A percentile compares a stretch with the other conserved stretches of the same genome.
phyloP scores from a whole-genome alignment of 2,888 invertebrate genomes.

The Listrodromus nycthemerus region DNA sequence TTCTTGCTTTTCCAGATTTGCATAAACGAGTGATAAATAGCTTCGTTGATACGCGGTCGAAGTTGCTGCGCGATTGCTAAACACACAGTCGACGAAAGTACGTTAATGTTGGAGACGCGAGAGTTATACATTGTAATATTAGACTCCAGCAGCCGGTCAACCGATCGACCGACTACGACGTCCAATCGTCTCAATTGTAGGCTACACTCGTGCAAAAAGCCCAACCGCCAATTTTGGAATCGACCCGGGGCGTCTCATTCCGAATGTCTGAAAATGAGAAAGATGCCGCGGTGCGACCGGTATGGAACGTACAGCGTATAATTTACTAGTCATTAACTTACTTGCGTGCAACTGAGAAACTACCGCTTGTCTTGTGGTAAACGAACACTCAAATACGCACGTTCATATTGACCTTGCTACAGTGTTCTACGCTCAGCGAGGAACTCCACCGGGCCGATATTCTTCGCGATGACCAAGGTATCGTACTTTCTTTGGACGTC shows the following conservation, averaged over 20 bases:
- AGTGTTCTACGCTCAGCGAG: not conserved
- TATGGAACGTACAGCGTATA: too few relatives aligned
- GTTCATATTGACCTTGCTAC: not conserved
- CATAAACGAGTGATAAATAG: too few relatives aligned
- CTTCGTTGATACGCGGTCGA: too few relatives aligned
- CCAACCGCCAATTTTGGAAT: too few relatives aligned
- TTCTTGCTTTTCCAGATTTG: too few relatives aligned
- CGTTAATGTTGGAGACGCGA: not conserved
- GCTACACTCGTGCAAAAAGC: not conserved
- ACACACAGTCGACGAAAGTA: too few relatives aligned
- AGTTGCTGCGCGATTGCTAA: too few relatives aligned
- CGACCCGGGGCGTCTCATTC: too few relatives aligned
- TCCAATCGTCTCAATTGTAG: not conserved
- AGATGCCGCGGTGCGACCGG: too few relatives aligned
- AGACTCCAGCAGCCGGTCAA: not conserved
- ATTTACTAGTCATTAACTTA: not conserved
- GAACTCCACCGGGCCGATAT: not conserved
- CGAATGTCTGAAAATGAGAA: too few relatives aligned
- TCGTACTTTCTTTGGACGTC: not conserved
- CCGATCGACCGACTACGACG: constrained; percentile 9
- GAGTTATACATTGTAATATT: not conserved
- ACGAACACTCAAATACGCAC: not conserved
- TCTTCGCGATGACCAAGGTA: not conserved
- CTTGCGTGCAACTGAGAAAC: constrained; percentile 4
- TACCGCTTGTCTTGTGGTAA: constrained; percentile 1